Evolutionary conservation across 2,888 invertebrate species (phyloP).

Genomic region (Ennomos erosarius): DNA sequence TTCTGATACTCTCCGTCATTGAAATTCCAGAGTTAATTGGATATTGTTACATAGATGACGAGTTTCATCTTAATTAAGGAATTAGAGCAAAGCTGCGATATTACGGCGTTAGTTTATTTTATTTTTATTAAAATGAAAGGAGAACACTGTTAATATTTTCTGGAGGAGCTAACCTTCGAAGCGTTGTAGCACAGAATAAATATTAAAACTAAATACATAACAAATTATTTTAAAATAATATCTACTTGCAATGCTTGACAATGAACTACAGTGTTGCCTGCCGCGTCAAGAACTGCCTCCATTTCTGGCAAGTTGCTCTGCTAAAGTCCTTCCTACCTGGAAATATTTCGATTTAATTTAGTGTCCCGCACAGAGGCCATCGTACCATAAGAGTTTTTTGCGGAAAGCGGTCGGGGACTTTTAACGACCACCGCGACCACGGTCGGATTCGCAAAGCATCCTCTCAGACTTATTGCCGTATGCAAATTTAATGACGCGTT

Average conservation of each 20-base stretch:
- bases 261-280: slow-evolving; percentile 6
- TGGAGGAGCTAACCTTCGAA: background rate
- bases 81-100: slow-evolving; percentile 7
- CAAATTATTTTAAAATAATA: background rate
- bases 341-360: slow-evolving; percentile 53
- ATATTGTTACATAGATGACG: slow-evolving; percentile 26
- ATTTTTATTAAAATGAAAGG: slow-evolving; percentile 1
- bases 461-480: slow-evolving; percentile 67
- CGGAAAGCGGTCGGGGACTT: slow-evolving; percentile 58
- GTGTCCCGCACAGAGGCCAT: slow-evolving; percentile 46
- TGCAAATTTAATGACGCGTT: slow-evolving; percentile 71
- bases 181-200: background rate
- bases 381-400: slow-evolving; percentile 54
- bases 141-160: background rate
- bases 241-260: slow-evolving; percentile 8
- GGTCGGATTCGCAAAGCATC: slow-evolving; percentile 55
- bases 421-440: slow-evolving; percentile 56
- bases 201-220: background rate
- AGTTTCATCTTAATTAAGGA: slow-evolving; percentile 23
- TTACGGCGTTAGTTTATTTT: background rate
- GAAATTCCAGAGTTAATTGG: slow-evolving; percentile 31
- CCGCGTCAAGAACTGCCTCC: slow-evolving; percentile 17
- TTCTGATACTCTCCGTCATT: slow-evolving; percentile 25
- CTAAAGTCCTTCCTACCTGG: slow-evolving; percentile 40
- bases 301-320: slow-evolving; percentile 35